Conservation (phyloP, 2,888 invertebrate species). For the Meghimatium bilineatum region DNA sequence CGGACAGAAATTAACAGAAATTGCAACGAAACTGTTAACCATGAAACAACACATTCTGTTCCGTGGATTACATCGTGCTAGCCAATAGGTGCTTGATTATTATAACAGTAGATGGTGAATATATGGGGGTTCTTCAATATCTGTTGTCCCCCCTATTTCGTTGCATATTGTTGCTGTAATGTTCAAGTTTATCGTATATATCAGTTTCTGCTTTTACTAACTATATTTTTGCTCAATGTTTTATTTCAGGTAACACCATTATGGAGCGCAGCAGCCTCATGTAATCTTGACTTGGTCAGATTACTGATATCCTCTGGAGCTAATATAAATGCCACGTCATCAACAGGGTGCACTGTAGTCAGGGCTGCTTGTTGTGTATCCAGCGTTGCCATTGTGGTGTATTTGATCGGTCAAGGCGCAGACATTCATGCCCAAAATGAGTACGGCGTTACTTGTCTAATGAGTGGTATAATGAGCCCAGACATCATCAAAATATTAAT, state of each 20-base stretch:
- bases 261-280: constrained; percentile 34
- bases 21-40: too few relatives aligned
- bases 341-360: constrained; percentile 26
- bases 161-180: too few relatives aligned
- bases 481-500: constrained; percentile 18
- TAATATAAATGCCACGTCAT: constrained; percentile 32
- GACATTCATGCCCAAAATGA: constrained; percentile 12
- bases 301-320: constrained; percentile 19
- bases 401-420: constrained; percentile 19
- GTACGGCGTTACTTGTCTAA: constrained; percentile 36
- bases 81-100: too few relatives aligned
- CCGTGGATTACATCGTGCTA: too few relatives aligned
- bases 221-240: not conserved
- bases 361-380: constrained; percentile 37
- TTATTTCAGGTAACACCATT: constrained; percentile 45
- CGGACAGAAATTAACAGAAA: too few relatives aligned
- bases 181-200: too few relatives aligned
- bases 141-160: too few relatives aligned
- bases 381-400: constrained; percentile 1
- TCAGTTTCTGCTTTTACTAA: too few relatives aligned
- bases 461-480: constrained; percentile 11
- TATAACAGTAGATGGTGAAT: too few relatives aligned
- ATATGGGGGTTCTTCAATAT: too few relatives aligned
- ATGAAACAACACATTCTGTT: too few relatives aligned
- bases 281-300: constrained; percentile 26